Base-by-base conservation (phyloP, 2,113 vertebrate species). In the Alethe castanea region DNA sequence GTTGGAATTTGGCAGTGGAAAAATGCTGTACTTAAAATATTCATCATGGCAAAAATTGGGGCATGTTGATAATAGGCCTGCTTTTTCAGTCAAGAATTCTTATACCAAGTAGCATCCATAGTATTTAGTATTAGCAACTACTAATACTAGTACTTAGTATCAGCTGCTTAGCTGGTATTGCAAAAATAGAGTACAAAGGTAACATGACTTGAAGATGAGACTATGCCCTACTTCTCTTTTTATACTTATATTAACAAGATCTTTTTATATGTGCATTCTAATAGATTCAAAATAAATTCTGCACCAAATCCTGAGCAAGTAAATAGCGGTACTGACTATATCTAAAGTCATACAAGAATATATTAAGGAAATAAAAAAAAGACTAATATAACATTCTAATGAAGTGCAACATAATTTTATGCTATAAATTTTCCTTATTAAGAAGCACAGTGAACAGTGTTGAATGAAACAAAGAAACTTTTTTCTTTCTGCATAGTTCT, bases 41-140 rank as follows among this genome's bases (percentile, higher is more conserved):
- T 52, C 2, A 67, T 18, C 0, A 0, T 26, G 10, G 5, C 1
- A 14, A 80, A 67, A 91, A 42, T 52, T 45, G 25, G 40, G 14
- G 3, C 23, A 17, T 67, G 29, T 8, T 72, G 15, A 6, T 79
- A 48, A 45, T 5, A 6, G 20, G 4, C 14, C 19, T 62, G 10
- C 9, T 53, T 88, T 78, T 28, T n/a, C 9, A 31, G 42, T 29
- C 22, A 35, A 53, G 18, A 81, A 67, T 74, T 20, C 23, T 54
- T 48, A 14, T 6, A 31, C 25, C 9, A 78, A 45, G 14, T 62
- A 66, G 1, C 28, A 61, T 28, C 10, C 48, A 15, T 5, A 15
- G 3, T 53, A 25, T 25, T 53, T 60, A 60, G 6, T 29, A 42
- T 18, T 26, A 80, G 8, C 33, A 80, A 22, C 28, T 66, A 24